These are phyloP conservation scores for Larimichthys crocea DNA, from an alignment of 2,113 vertebrate genomes.

Conservation along the genomic window DNA sequence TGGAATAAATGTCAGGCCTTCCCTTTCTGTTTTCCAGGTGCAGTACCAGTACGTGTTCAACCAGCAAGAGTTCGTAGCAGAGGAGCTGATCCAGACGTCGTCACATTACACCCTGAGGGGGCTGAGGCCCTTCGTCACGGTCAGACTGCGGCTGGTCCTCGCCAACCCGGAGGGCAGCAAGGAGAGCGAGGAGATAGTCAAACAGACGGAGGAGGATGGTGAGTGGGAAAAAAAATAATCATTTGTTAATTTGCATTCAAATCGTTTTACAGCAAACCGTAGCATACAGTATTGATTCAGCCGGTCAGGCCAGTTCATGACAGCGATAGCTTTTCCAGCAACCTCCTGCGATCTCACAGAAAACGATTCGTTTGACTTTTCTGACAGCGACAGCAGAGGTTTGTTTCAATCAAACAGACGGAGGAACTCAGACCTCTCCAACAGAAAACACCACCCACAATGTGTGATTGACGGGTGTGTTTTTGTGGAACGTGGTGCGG, in stretches of 20 bases:
- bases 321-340: not conserved
- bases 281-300: not conserved
- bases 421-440: not conserved
- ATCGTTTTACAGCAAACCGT: slow-evolving; percentile 2
- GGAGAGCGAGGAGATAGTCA: slow-evolving; percentile 96
- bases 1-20: not conserved
- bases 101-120: slow-evolving; percentile 95
- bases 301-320: not conserved
- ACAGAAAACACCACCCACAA: not conserved
- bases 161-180: slow-evolving; percentile 95
- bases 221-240: slow-evolving; percentile 13
- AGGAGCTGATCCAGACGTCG: slow-evolving; percentile 94
- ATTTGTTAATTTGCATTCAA: not conserved
- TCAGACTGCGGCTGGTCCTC: slow-evolving; percentile 90
- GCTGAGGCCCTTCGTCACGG: slow-evolving; percentile 93
- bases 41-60: slow-evolving; percentile 97
- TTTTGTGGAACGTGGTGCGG: not conserved
- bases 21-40: slow-evolving; percentile 67
- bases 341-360: not conserved
- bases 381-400: not conserved
- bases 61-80: slow-evolving; percentile 92
- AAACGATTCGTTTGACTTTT: not conserved
- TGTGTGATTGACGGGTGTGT: not conserved
- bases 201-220: slow-evolving; percentile 97
- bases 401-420: slow-evolving; percentile 9